Evolutionary conservation across 1,140 invertebrate genomes (phyloP).

Genomic region (Drosophila takahashii): DNA sequence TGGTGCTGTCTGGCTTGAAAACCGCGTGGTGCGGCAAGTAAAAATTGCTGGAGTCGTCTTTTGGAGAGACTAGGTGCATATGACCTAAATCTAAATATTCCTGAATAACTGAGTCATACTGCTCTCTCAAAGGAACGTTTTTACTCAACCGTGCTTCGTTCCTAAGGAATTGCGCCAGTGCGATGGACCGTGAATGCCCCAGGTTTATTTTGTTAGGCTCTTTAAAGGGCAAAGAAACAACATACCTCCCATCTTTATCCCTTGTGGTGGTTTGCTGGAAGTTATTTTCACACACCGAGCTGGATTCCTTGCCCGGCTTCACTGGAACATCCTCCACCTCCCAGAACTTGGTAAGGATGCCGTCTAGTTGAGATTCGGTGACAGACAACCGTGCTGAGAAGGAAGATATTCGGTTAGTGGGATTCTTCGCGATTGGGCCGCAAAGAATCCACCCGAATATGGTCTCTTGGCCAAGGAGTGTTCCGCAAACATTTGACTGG

Average conservation of each 20-base stretch:
- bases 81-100: background rate
- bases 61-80: background rate
- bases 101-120: background rate
- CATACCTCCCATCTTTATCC: background rate
- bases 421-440: background rate
- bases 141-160: background rate
- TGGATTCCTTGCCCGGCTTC: background rate
- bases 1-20: too few relatives aligned
- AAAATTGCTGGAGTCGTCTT: background rate
- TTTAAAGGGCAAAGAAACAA: slow-evolving; percentile 1
- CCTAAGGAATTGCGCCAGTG: background rate
- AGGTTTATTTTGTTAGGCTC: background rate
- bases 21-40: background rate
- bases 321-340: background rate
- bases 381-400: background rate
- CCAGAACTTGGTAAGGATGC: background rate
- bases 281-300: background rate
- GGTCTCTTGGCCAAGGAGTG: background rate
- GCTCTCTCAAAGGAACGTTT: background rate
- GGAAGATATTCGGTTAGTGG: background rate
- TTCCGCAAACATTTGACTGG: background rate
- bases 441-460: slow-evolving; percentile 4
- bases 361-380: background rate
- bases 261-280: background rate
- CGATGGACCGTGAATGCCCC: background rate